Base-by-base conservation (phyloP, 2,888 invertebrate species). In the Clanis bilineata region DNA sequence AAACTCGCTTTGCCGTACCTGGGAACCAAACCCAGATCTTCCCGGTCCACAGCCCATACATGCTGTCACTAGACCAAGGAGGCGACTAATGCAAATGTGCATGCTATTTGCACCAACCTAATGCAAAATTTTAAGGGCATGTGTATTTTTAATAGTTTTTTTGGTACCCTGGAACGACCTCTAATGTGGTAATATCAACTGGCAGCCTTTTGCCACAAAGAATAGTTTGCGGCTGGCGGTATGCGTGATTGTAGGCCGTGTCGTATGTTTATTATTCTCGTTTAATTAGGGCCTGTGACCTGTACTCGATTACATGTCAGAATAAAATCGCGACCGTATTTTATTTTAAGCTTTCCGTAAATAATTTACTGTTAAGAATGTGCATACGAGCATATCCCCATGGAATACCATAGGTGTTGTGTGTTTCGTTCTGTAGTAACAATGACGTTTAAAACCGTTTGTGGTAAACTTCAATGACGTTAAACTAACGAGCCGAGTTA, bases 161-260 rank as follows among this genome's bases (percentile, higher is more conserved):
- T 15, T 32, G 47, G 15, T 51, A 32, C 51, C 28, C 9, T 51
- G 32, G 28, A 10, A 25, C 51, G 28, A 32, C 18, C 51, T 51
- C 9, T 51, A 28, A 32, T 32, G 28, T 51, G 18, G 28, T 41
- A 18, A 1, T 18, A 51, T 7, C n/a, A n/a, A n/a, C n/a, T n/a
- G n/a, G n/a, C 51, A 51, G 18, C 51, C 21, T 28, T 21, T 51
- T 32, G 51, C 9, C 18, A 32, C 28, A 51, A 51, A 32, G 51
- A 51, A 10, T 32, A 51, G 32, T 32, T 51, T 18, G 12, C 28
- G 47, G 10, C 9, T 4, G 32, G 10, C 32, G 10, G 18, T 51
- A 51, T 51, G 51, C 51, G 51, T 51, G 51, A 51, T 32, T 51
- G 28, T 51, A 9, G 32, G 32, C 32, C 32, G 18, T 51, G 51